Evolutionary conservation across 2,797 vertebrate genomes (phyloP).

Genomic region (Dendrocincla fuliginosa): DNA sequence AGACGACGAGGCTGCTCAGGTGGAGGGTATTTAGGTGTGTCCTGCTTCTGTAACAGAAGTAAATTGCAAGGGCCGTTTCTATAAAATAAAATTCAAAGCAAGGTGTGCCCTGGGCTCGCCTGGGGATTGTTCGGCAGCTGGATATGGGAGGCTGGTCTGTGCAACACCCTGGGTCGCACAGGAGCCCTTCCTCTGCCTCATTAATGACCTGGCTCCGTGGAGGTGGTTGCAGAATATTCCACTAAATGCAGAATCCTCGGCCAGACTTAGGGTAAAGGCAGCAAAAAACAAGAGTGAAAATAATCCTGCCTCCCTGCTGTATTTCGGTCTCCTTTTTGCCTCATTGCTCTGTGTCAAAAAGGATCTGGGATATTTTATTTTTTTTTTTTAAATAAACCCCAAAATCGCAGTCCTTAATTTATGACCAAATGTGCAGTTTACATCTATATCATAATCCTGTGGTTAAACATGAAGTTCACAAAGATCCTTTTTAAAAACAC

Average conservation of each 20-base stretch:
- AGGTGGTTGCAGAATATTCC: neutral
- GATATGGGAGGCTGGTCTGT: neutral
- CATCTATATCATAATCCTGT: constrained; percentile 64
- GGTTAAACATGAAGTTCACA: constrained; percentile 66
- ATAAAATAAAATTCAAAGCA: neutral
- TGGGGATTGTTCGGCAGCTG: neutral
- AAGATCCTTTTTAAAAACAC: constrained; percentile 71
- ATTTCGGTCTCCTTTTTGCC: neutral
- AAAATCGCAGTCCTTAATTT: neutral
- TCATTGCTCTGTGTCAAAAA: neutral
- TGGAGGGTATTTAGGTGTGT: neutral
- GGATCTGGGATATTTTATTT: neutral
- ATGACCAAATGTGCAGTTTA: neutral
- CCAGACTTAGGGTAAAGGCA: neutral
- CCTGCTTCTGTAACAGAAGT: neutral
- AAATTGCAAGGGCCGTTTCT: neutral
- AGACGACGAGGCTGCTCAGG: neutral
- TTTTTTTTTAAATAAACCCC: neutral
- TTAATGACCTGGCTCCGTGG: neutral
- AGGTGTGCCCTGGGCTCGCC: neutral
- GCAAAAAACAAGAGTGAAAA: neutral
- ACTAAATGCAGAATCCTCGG: neutral
- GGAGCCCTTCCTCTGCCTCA: neutral
- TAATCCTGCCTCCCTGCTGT: neutral
- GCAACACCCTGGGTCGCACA: neutral